phyloP scores from a whole-genome alignment of 2,113 vertebrate species.

The Sylvilagus bachmani region DNA sequence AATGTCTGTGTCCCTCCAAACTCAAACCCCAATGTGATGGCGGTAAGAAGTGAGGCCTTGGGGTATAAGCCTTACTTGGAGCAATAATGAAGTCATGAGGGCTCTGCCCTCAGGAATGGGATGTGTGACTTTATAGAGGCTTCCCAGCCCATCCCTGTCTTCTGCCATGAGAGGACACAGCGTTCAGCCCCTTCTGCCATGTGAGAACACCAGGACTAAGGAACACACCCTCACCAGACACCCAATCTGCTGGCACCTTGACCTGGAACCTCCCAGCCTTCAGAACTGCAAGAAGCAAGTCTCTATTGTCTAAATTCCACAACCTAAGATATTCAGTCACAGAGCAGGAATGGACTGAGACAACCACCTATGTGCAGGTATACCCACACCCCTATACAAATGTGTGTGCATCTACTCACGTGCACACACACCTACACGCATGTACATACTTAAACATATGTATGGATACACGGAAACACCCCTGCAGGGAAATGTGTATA shows the following conservation, averaged over 20 bases:
- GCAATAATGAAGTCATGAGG: neutral
- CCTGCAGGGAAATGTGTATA: too few species aligned
- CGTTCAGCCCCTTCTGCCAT: neutral
- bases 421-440: too few species aligned
- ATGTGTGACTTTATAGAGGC: neutral
- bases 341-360: neutral
- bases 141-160: neutral
- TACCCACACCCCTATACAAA: neutral
- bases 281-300: neutral
- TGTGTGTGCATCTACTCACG: neutral
- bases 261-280: neutral
- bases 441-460: neutral
- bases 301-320: neutral
- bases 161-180: neutral
- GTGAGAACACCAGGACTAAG: neutral
- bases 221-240: neutral
- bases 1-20: neutral
- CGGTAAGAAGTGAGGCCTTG: neutral
- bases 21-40: neutral
- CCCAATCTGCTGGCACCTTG: neutral
- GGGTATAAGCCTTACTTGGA: too few species aligned
- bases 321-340: neutral
- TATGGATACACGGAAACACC: too few species aligned
- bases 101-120: neutral
- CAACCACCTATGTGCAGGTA: neutral